A percentile compares a stretch with the other conserved stretches of the same genome.
Conservation (phyloP, 2,888 invertebrate genomes). For the Halocaridina rubra region DNA sequence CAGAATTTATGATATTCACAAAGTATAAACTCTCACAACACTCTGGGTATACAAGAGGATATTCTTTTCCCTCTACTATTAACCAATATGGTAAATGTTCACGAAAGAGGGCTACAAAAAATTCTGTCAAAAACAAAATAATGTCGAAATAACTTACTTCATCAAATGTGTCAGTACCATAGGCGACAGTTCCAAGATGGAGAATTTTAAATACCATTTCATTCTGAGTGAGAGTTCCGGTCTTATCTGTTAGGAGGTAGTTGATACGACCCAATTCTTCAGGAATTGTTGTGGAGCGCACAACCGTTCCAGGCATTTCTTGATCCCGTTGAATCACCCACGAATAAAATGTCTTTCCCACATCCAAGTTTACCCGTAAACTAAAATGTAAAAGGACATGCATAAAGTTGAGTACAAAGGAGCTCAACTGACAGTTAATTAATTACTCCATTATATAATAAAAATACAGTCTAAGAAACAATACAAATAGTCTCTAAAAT, state of each 20-base stretch:
- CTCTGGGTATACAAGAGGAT: too few species aligned
- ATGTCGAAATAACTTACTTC: slow-evolving; percentile 71
- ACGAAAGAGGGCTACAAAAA: background rate
- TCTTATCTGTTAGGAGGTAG: slow-evolving; percentile 97
- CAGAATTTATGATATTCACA: too few species aligned
- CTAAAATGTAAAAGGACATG: too few species aligned
- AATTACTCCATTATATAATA: too few species aligned
- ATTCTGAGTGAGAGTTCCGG: slow-evolving; percentile 97
- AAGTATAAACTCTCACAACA: too few species aligned
- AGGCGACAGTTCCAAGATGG: slow-evolving; percentile 93
- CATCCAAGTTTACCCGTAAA: slow-evolving; percentile 96
- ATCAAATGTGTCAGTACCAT: slow-evolving; percentile 86
- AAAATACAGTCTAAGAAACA: too few species aligned
- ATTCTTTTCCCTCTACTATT: too few species aligned
- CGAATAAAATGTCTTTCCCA: slow-evolving; percentile 98
- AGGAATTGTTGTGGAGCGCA: slow-evolving; percentile 96
- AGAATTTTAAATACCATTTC: slow-evolving; percentile 98
- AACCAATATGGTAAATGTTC: too few species aligned
- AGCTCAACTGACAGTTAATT: too few species aligned
- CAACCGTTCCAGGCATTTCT: slow-evolving; percentile 92
- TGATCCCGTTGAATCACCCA: slow-evolving; percentile 96
- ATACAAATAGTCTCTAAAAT: too few species aligned
- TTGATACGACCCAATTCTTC: slow-evolving; percentile 97
- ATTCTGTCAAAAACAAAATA: background rate
- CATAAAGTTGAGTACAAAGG: too few species aligned